A percentile compares a stretch with the other conserved stretches of the same genome.
Evolutionary conservation across 2,888 invertebrate genomes (phyloP).

Genomic region (Napeogenes sylphis): DNA sequence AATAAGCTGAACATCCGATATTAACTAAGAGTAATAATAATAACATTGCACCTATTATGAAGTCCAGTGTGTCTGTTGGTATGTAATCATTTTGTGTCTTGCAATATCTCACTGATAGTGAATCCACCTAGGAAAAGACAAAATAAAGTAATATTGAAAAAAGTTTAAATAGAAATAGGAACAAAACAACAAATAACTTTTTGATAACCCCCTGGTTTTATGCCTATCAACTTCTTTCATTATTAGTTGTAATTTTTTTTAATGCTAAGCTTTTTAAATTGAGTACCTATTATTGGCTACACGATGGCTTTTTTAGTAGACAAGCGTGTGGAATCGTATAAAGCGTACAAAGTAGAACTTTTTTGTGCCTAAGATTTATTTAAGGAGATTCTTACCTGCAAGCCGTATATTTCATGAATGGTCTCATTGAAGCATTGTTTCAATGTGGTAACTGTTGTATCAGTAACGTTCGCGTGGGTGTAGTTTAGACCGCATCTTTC

Average conservation of each 20-base stretch:
- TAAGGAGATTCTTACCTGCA: slow-evolving; percentile 49
- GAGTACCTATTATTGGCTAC: no score
- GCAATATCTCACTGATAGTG: slow-evolving; percentile 63
- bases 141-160: background rate
- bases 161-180: background rate
- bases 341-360: no score
- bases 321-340: no score
- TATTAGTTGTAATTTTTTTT: no score
- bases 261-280: no score
- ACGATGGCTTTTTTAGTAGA: no score
- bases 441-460: slow-evolving; percentile 44
- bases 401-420: slow-evolving; percentile 58
- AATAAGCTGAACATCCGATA: slow-evolving; percentile 60
- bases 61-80: slow-evolving; percentile 57
- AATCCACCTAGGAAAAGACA: slow-evolving; percentile 48
- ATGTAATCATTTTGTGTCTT: slow-evolving; percentile 59
- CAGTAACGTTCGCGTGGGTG: slow-evolving; percentile 52
- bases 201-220: no score
- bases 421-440: slow-evolving; percentile 55
- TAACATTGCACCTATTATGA: slow-evolving; percentile 52
- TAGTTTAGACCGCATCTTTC: slow-evolving; percentile 58
- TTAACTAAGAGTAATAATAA: slow-evolving; percentile 54
- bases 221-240: no score
- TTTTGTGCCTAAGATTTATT: no score
- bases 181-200: no score